Conservation (phyloP, 2,888 invertebrate species). For the Carpatolechia fugitivella region DNA sequence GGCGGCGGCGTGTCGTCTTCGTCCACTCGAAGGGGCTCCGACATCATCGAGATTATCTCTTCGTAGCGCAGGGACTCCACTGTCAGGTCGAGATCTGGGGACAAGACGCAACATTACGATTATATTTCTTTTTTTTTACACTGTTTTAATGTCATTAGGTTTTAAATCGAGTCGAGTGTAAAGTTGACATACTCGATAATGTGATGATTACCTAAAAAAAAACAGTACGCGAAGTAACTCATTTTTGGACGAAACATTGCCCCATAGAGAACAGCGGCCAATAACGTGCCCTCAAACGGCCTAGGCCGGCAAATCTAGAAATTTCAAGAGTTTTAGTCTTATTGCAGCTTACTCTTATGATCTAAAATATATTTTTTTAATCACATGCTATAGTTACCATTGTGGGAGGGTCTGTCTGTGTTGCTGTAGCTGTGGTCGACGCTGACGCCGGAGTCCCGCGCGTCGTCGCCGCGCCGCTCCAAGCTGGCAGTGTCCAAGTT, state of each 20-base stretch:
- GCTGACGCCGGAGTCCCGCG: constrained; percentile 69
- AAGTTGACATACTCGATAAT: no score
- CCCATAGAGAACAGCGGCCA: no score
- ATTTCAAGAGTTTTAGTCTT: no score
- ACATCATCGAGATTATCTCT: constrained; percentile 73
- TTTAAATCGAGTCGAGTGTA: no score
- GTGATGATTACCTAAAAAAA: no score
- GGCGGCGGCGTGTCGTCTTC: constrained; percentile 68
- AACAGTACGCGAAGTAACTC: no score
- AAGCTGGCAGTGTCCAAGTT: constrained; percentile 63
- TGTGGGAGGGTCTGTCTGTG: constrained; percentile 51
- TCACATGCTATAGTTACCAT: constrained; percentile 29
- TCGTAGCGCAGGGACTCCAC: constrained; percentile 71
- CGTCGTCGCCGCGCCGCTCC: constrained; percentile 67
- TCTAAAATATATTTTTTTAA: no score
- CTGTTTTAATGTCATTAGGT: no score
- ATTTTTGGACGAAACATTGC: no score
- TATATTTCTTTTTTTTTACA: background rate
- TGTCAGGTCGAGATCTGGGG: constrained; percentile 59
- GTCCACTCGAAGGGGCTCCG: constrained; percentile 60
- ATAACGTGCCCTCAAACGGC: no score
- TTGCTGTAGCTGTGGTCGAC: constrained; percentile 67
- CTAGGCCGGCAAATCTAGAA: no score
- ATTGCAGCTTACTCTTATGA: no score
- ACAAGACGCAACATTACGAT: background rate